Evolutionary conservation across 2,113 vertebrate genomes (phyloP).

Genomic region (Percina caprodes): DNA sequence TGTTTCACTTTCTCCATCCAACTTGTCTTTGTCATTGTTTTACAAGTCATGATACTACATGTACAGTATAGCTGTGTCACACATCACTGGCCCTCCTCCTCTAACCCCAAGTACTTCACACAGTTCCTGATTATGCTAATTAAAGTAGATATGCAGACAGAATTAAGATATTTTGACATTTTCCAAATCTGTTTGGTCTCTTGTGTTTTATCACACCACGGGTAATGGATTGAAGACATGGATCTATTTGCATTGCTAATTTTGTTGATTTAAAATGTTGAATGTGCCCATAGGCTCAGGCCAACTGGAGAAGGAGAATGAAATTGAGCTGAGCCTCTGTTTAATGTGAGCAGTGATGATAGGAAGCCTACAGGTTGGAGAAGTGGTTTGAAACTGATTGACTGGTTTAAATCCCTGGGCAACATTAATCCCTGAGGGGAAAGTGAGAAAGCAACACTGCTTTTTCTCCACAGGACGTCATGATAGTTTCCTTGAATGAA

Average conservation of each 20-base stretch:
- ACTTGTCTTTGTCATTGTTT: background rate
- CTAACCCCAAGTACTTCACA: slow-evolving; percentile 1
- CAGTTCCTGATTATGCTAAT: slow-evolving; percentile 43
- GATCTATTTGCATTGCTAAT: slow-evolving; percentile 40
- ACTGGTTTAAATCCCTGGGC: background rate
- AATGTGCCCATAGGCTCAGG: background rate
- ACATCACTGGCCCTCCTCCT: background rate
- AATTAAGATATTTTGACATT: slow-evolving; percentile 25
- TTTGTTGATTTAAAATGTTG: slow-evolving; percentile 16
- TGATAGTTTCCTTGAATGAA: background rate
- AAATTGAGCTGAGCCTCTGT: background rate
- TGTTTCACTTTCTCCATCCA: background rate
- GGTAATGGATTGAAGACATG: slow-evolving; percentile 5
- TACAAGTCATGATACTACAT: background rate
- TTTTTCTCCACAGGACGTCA: background rate
- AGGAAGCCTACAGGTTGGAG: background rate
- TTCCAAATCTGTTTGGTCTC: background rate
- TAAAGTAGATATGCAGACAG: slow-evolving; percentile 36
- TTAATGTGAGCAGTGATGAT: background rate
- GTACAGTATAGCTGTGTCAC: background rate
- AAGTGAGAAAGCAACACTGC: background rate
- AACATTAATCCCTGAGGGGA: background rate
- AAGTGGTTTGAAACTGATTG: background rate
- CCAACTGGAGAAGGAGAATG: background rate
- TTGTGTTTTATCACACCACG: slow-evolving; percentile 20